Conservation (phyloP, 2,797 vertebrate species). For the Galagoides demidoff region DNA sequence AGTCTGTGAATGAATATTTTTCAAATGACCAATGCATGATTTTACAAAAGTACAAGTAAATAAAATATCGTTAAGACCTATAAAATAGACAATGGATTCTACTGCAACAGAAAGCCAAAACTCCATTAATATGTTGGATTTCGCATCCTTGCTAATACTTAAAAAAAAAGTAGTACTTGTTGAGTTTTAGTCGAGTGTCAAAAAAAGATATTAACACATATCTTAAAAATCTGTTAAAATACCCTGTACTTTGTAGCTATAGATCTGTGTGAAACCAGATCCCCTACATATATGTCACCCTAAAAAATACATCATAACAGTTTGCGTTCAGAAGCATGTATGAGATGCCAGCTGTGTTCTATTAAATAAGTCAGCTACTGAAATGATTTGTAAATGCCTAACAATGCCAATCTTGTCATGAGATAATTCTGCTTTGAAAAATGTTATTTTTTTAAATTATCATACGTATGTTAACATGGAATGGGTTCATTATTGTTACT, state of each 20-base stretch:
- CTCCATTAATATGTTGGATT: neutral
- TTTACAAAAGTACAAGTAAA: neutral
- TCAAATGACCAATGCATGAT: neutral
- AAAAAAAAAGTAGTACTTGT: neutral
- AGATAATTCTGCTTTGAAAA: slow-evolving; percentile 32
- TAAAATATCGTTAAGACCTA: neutral
- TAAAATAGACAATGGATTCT: neutral
- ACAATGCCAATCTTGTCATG: neutral
- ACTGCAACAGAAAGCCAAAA: neutral
- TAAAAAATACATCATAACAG: neutral
- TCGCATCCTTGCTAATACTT: neutral
- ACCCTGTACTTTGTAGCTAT: neutral
- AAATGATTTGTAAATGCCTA: neutral
- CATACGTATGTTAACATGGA: neutral
- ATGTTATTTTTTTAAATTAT: slow-evolving; percentile 6
- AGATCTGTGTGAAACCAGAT: neutral
- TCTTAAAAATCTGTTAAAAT: slow-evolving; percentile 27
- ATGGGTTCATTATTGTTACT: neutral
- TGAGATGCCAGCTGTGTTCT: neutral
- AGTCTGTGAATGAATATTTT: slow-evolving; percentile 1
- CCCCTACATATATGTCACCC: neutral
- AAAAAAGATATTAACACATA: neutral
- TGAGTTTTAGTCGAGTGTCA: slow-evolving; percentile 34
- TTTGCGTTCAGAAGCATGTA: neutral
- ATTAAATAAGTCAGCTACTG: neutral